Conservation (phyloP, 35 echinoderm and acorn worm genomes). For the Ophiothrix spiculata region DNA sequence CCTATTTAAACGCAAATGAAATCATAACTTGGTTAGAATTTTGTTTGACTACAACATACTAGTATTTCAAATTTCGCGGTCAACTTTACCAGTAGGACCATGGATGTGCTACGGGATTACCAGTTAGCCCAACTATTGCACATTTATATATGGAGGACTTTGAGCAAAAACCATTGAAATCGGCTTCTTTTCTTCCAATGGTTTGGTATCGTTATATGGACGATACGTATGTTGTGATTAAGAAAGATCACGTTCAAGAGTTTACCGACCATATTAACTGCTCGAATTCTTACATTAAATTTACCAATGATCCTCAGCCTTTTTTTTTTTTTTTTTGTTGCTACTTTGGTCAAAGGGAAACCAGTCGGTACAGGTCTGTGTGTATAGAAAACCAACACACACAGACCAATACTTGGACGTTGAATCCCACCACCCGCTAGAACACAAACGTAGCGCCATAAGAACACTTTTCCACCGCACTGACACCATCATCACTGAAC, state of each 20-base stretch:
- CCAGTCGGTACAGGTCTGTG: not conserved
- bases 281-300: too few species aligned
- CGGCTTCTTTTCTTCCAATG: not conserved
- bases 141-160: not conserved
- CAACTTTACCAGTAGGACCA: not conserved
- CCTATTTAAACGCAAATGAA: not conserved
- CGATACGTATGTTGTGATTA: not conserved
- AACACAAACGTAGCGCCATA: not conserved
- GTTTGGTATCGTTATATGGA: not conserved
- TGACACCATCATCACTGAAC: too few species aligned
- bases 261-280: not conserved
- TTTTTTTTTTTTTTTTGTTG: too few species aligned
- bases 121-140: not conserved
- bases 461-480: not conserved
- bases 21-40: not conserved
- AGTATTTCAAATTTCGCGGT: not conserved
- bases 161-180: not conserved
- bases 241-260: not conserved
- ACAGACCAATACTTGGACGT: not conserved
- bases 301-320: too few species aligned
- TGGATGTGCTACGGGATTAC: not conserved
- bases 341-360: not conserved
- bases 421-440: not conserved
- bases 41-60: not conserved
- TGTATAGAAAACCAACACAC: not conserved